Percentiles rank a stretch among this genome's conserved stretches.
These are phyloP conservation scores for Dascillus cervinus DNA, from an alignment of 2,888 invertebrate species.

Conservation along the genomic window DNA sequence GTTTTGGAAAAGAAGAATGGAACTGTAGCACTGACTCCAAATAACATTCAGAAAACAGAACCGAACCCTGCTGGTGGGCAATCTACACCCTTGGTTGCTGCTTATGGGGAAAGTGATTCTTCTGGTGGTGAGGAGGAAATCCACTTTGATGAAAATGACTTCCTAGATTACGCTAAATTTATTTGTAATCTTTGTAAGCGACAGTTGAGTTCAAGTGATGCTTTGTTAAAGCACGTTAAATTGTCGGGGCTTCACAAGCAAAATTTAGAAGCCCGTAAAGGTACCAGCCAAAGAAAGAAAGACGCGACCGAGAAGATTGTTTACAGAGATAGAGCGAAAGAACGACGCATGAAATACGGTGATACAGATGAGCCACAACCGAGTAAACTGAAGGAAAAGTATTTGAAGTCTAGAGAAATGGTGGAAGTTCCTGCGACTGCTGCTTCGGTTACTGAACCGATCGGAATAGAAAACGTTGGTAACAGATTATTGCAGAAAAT, in stretches of 20 bases:
- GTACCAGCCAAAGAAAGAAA: slow-evolving; percentile 20
- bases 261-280: slow-evolving; percentile 53
- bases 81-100: slow-evolving; percentile 56
- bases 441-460: slow-evolving; percentile 56
- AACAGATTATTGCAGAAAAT: slow-evolving; percentile 94
- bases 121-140: slow-evolving; percentile 48
- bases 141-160: slow-evolving; percentile 61
- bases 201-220: slow-evolving; percentile 85
- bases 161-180: slow-evolving; percentile 80
- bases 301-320: slow-evolving; percentile 28
- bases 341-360: slow-evolving; percentile 87
- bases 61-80: slow-evolving; percentile 31
- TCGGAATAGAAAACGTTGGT: slow-evolving; percentile 87
- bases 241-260: slow-evolving; percentile 92
- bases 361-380: slow-evolving; percentile 74
- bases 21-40: slow-evolving; percentile 15
- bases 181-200: slow-evolving; percentile 94
- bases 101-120: slow-evolving; percentile 70
- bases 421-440: slow-evolving; percentile 43
- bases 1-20: slow-evolving; percentile 69
- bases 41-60: slow-evolving; percentile 37
- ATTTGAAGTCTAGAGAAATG: slow-evolving; percentile 51
- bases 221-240: slow-evolving; percentile 82
- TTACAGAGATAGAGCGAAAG: slow-evolving; percentile 96
- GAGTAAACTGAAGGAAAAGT: slow-evolving; percentile 65